Evolutionary conservation across 1,140 invertebrate species (phyloP).

Genomic region (Panulirus ornatus): DNA sequence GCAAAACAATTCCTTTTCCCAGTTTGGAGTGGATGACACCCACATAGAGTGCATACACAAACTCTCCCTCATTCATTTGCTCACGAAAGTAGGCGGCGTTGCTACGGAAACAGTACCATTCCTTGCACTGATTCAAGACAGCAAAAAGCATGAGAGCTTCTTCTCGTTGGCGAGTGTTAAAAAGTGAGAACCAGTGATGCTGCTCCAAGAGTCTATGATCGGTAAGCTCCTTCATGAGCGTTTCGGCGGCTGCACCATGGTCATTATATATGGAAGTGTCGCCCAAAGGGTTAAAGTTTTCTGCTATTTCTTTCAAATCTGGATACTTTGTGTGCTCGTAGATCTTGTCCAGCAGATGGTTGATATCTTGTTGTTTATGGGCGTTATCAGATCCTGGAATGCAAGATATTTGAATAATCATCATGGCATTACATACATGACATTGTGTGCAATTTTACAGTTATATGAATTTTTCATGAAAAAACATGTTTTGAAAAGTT

Average conservation of each 20-base stretch:
- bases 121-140: conserved; percentile 20
- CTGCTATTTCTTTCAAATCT: not conserved
- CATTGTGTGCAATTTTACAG: too few relatives aligned
- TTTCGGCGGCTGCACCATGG: conserved; percentile 4
- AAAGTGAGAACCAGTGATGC: conserved; percentile 60
- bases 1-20: conserved; percentile 14
- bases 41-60: conserved; percentile 32
- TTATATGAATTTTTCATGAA: too few relatives aligned
- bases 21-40: conserved; percentile 25
- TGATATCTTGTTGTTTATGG: conserved; percentile 63
- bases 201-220: conserved; percentile 12
- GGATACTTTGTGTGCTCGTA: conserved; percentile 21
- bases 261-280: conserved; percentile 28
- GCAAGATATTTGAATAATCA: too few relatives aligned
- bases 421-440: too few relatives aligned
- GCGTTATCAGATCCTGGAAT: too few relatives aligned
- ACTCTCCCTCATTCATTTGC: conserved; percentile 47
- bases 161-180: conserved; percentile 31
- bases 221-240: conserved; percentile 35
- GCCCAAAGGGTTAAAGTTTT: conserved; percentile 22
- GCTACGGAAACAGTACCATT: conserved; percentile 27
- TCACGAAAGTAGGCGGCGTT: conserved; percentile 50
- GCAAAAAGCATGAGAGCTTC: conserved; percentile 48
- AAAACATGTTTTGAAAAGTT: too few relatives aligned
- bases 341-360: conserved; percentile 55